These are phyloP conservation scores for Tupaia tana DNA, from an alignment of 2,113 vertebrate species.

Conservation along the genomic window DNA sequence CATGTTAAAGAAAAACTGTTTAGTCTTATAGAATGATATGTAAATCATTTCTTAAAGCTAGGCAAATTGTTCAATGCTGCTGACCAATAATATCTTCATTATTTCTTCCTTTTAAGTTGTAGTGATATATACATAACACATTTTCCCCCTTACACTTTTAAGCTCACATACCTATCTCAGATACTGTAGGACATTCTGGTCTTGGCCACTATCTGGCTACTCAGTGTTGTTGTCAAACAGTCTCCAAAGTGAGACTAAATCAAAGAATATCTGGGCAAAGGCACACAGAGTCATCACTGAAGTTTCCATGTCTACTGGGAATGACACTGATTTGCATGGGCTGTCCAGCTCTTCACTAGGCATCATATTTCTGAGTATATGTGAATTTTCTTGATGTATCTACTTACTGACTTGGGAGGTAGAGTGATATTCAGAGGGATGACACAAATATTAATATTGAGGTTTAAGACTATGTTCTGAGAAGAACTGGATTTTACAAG, in stretches of 20 bases:
- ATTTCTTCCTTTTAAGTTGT: background rate
- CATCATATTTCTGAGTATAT: background rate
- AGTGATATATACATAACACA: background rate
- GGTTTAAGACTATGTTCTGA: background rate
- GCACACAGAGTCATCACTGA: background rate
- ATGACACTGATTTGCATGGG: background rate
- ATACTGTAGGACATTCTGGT: background rate
- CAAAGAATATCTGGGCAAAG: background rate
- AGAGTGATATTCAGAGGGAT: background rate
- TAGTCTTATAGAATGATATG: background rate
- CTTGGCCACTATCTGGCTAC: background rate
- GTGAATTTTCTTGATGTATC: background rate
- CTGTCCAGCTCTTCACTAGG: background rate
- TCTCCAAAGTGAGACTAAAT: background rate
- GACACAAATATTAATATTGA: background rate
- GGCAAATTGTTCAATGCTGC: background rate
- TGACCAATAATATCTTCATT: background rate
- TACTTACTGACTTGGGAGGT: background rate
- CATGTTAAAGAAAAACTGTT: background rate
- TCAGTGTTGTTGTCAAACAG: background rate
- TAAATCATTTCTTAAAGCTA: conserved; percentile 41
- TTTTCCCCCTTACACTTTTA: background rate
- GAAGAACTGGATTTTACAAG: background rate
- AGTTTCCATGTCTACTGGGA: background rate
- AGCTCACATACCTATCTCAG: background rate